A percentile compares a stretch with the other conserved stretches of the same genome.
These are phyloP conservation scores for Charaxes varanes DNA, from an alignment of 1,140 invertebrate species.

Conservation along the genomic window DNA sequence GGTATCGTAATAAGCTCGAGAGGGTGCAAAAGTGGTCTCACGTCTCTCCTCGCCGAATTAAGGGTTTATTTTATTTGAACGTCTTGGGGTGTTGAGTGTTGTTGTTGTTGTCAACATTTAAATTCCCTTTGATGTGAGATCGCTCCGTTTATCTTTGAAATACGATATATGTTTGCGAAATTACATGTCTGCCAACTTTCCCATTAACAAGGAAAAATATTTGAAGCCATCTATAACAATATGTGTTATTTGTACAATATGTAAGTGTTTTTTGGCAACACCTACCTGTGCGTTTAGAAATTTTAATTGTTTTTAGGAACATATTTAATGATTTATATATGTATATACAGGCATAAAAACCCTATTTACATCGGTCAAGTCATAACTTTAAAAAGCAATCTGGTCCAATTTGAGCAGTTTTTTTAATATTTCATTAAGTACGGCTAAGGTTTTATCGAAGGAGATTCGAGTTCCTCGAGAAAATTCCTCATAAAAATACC, in stretches of 20 bases:
- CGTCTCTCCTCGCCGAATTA: conserved; percentile 17
- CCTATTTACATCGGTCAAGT: too few relatives aligned
- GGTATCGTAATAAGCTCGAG: background rate
- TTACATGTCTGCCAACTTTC: conserved; percentile 22
- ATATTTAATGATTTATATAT: too few relatives aligned
- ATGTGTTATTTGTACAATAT: background rate
- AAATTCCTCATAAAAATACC: too few relatives aligned
- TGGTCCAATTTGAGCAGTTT: too few relatives aligned
- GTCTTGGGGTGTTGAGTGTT: conserved; percentile 39
- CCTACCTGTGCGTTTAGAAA: too few relatives aligned
- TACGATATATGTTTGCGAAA: conserved; percentile 29
- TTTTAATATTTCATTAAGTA: too few relatives aligned
- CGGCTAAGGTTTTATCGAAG: too few relatives aligned
- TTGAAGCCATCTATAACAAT: conserved; percentile 7
- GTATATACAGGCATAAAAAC: too few relatives aligned
- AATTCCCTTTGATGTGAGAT: conserved; percentile 55
- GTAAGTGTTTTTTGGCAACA: too few relatives aligned
- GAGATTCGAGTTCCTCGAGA: too few relatives aligned
- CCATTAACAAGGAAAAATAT: conserved; percentile 18
- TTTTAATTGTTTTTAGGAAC: too few relatives aligned
- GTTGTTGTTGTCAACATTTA: conserved; percentile 46
- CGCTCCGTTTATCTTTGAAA: conserved; percentile 34
- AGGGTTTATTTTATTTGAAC: conserved; percentile 31
- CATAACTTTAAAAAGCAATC: too few relatives aligned
- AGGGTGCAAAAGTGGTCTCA: conserved; percentile 5